phyloP scores from a whole-genome alignment of 2,888 invertebrate species.

The Phrixothrix hirtus region DNA sequence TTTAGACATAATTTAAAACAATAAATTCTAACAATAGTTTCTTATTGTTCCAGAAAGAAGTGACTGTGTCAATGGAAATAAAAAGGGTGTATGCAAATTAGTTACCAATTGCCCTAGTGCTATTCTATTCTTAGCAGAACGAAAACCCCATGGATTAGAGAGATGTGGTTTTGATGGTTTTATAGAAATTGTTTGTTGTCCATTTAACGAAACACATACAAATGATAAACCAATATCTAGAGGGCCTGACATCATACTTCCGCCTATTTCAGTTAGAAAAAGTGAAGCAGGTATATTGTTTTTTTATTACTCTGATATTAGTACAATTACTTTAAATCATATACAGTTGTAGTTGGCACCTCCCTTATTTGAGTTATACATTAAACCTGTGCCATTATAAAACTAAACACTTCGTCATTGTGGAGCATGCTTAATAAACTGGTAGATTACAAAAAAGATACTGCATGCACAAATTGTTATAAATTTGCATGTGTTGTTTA shows the following conservation, averaged over 20 bases:
- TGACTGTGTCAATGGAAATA: slow-evolving; percentile 5
- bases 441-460: too few species aligned
- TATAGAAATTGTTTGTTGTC: slow-evolving; percentile 25
- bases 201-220: not conserved
- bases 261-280: slow-evolving; percentile 7
- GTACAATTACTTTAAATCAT: not conserved
- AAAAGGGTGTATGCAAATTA: slow-evolving; percentile 11
- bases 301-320: not conserved
- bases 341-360: too few species aligned
- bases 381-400: not conserved
- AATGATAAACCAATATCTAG: not conserved
- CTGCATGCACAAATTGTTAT: too few species aligned
- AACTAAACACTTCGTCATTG: not conserved
- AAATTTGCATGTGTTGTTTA: too few species aligned
- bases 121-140: not conserved
- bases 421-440: not conserved
- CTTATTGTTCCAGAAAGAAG: too few species aligned
- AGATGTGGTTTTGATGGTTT: slow-evolving; percentile 24
- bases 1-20: too few species aligned
- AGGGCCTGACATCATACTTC: not conserved
- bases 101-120: slow-evolving; percentile 15
- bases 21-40: too few species aligned
- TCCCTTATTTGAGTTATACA: not conserved
- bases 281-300: slow-evolving; percentile 15
- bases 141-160: slow-evolving; percentile 8